Percentiles rank a stretch among this genome's conserved stretches.
Evolutionary conservation across 64 coral and sea anemone species (phyloP).

Genomic region (Montipora efflorescens): DNA sequence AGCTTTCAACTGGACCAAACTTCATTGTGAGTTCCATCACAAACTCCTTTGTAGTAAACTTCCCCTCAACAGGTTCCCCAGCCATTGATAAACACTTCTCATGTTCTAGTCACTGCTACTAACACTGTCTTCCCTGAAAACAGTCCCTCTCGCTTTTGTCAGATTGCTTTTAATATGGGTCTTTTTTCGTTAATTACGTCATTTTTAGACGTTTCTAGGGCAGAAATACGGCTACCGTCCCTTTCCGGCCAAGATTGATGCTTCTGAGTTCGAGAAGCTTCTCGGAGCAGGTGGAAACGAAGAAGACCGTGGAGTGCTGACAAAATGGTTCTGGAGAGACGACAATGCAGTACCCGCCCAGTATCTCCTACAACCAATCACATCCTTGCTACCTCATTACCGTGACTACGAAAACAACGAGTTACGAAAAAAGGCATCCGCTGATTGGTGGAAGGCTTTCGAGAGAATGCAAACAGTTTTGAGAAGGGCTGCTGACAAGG

Average conservation of each 20-base stretch:
- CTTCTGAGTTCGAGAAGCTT: conserved; percentile 83
- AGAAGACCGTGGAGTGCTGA: conserved; percentile 63
- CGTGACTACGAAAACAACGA: conserved; percentile 76
- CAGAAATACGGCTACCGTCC: conserved; percentile 98
- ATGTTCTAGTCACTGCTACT: not conserved
- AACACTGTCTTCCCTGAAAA: not conserved
- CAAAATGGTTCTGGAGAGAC: conserved; percentile 84
- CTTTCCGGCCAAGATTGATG: conserved; percentile 77
- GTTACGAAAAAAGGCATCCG: conserved; percentile 77
- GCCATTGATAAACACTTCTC: not conserved
- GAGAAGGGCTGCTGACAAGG: conserved; percentile 76
- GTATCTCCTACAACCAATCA: conserved; percentile 91
- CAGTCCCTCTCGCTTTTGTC: too few species aligned
- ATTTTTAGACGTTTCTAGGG: conserved; percentile 90
- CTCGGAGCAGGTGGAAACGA: conserved; percentile 44
- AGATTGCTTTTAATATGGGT: not conserved
- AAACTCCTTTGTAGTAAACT: not conserved
- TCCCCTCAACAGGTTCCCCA: not conserved
- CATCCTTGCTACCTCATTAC: conserved; percentile 80
- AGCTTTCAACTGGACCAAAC: conserved; percentile 95
- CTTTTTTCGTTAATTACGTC: not conserved
- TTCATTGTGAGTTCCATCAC: conserved; percentile 81
- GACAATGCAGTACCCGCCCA: conserved; percentile 85
- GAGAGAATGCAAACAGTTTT: conserved; percentile 87
- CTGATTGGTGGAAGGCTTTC: conserved; percentile 84